Evolutionary conservation across 35 echinoderm and acorn worm genomes (phyloP).

Genomic region (Strongylocentrotus purpuratus): DNA sequence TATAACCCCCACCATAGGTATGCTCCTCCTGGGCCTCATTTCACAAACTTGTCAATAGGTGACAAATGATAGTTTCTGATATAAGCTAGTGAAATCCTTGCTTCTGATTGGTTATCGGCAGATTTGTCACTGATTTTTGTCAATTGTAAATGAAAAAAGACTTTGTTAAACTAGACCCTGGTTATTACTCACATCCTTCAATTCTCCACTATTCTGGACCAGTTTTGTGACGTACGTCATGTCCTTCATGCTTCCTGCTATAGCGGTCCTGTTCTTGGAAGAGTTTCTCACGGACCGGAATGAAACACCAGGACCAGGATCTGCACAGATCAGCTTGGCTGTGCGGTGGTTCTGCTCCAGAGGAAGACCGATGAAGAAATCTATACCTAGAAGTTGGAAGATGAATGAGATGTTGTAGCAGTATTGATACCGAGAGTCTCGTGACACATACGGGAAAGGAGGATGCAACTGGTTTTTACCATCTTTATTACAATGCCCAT

Average conservation of each 20-base stretch:
- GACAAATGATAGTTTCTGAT: no score
- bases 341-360: conserved; percentile 54
- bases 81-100: no score
- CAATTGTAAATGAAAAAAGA: no score
- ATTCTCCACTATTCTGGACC: neutral
- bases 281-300: neutral
- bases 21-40: no score
- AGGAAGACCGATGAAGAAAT: conserved; percentile 71
- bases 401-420: no score
- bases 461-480: neutral
- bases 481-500: neutral
- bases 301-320: neutral
- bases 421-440: neutral
- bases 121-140: no score
- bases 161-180: neutral
- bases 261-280: neutral
- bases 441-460: neutral
- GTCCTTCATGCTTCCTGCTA: neutral
- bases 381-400: conserved; percentile 58
- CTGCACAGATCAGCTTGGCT: conserved; percentile 13
- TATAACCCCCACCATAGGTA: no score
- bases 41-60: no score
- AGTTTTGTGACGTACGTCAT: neutral
- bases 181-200: conserved; percentile 24
- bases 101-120: no score